These are phyloP conservation scores for Umimayanthus kanabou DNA, from an alignment of 92 coral and sea anemone species.

Conservation along the genomic window DNA sequence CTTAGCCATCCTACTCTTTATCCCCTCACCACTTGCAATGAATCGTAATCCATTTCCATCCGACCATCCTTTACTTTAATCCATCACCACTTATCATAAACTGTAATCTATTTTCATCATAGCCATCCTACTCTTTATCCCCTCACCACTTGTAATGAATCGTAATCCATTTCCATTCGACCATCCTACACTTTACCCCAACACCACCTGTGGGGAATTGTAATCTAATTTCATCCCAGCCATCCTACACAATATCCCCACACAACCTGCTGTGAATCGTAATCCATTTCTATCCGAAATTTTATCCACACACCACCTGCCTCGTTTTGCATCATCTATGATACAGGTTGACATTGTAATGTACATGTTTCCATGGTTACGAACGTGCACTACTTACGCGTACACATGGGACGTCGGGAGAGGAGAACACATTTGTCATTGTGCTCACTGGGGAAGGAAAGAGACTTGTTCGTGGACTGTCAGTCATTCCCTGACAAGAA, in stretches of 20 bases:
- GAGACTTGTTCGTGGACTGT: constrained; percentile 8
- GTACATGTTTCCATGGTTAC: neutral
- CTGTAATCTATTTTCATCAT: too few relatives aligned
- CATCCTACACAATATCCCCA: neutral
- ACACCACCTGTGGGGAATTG: neutral
- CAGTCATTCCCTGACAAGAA: constrained; percentile 17
- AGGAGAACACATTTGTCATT: constrained; percentile 14
- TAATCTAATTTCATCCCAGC: neutral
- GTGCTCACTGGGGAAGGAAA: constrained; percentile 11
- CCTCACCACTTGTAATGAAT: too few relatives aligned
- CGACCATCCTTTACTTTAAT: too few relatives aligned
- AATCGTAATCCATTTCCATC: too few relatives aligned
- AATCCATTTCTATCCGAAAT: too few relatives aligned
- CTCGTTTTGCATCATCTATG: neutral
- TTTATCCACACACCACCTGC: too few relatives aligned
- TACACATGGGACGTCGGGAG: constrained; percentile 21
- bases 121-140: too few relatives aligned
- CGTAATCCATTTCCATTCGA: too few relatives aligned
- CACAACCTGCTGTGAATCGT: neutral
- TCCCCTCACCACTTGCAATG: too few relatives aligned
- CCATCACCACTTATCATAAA: too few relatives aligned
- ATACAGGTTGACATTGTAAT: neutral
- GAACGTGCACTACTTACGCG: neutral
- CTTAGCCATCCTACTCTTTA: too few relatives aligned
- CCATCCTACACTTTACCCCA: neutral